phyloP scores from a whole-genome alignment of 2,113 vertebrate species.

The Cephalopholis sonnerati region DNA sequence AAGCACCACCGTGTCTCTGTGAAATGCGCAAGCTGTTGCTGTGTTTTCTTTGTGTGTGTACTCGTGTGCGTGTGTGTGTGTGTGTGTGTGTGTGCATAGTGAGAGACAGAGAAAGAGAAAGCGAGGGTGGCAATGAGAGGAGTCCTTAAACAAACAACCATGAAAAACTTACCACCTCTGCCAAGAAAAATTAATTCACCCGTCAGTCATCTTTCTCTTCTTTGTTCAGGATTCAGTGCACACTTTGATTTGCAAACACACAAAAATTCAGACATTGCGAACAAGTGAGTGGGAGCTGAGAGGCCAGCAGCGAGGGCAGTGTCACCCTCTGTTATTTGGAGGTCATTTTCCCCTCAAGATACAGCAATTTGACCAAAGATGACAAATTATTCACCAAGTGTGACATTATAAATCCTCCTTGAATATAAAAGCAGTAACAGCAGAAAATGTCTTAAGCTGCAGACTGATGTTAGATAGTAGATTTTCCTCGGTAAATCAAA shows the following conservation, averaged over 20 bases:
- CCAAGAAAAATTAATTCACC: conserved; percentile 10
- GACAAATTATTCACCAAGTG: not conserved
- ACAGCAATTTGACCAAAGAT: not conserved
- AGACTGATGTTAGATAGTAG: not conserved
- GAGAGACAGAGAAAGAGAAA: conserved; percentile 20
- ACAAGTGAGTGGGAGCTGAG: not conserved
- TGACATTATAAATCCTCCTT: not conserved
- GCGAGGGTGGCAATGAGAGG: not conserved
- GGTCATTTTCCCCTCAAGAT: not conserved
- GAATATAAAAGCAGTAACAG: not conserved
- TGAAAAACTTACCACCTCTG: conserved; percentile 20
- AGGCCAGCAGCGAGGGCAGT: not conserved
- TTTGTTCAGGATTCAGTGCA: conserved; percentile 9
- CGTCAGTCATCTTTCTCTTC: not conserved
- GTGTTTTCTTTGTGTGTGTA: conserved; percentile 21
- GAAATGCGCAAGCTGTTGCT: conserved; percentile 66
- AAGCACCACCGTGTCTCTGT: conserved; percentile 53
- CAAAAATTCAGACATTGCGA: not conserved
- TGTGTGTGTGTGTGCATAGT: not conserved
- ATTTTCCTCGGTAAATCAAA: conserved; percentile 15
- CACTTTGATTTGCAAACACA: not conserved
- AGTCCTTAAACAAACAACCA: conserved; percentile 18
- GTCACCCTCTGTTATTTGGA: not conserved
- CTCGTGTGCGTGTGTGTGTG: conserved; percentile 10
- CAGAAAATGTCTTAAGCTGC: not conserved